Base-by-base conservation (phyloP, 1,140 invertebrate species). In the Hyposmocoma kahamanoa region DNA sequence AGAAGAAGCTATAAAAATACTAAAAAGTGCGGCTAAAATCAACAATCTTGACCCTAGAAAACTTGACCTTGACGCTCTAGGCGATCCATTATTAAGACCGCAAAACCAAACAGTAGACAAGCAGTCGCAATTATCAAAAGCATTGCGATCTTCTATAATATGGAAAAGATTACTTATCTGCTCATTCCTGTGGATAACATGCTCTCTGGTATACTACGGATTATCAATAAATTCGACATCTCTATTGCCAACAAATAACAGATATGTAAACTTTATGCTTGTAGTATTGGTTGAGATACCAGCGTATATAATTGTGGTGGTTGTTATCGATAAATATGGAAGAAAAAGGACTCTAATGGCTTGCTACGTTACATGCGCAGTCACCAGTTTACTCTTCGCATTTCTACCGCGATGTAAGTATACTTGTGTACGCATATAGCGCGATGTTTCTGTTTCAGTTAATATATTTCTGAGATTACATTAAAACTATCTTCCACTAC, bases 151-250 rank as follows among this genome's bases (percentile, higher is more conserved):
- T 0, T 80, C 81, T 41, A 88, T 89, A 15, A 89, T 91, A 49
- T 79, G 92, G 75, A 88, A 90, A 65, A 87, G 92, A 38, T 72
- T 94, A 32, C 56, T 91, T 1, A 90, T 90, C 19, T 91, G 92
- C 42, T 92, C 89, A 22, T 90, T 93, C 66, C 89, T 90, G 63
- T 95, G 91, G 92, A 84, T 92, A 34, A 91, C 91, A 0, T 91
- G 91, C 59, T 90, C 91, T 0, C 89, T 95, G 50, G 90, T 95
- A 2, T 96, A 95, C 65, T 96, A 95, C 62, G 95, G 94, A 1
- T 63, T 96, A 11, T 93, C 93, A 0, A 89, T 96, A n/a, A 95
- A 95, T 64, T 91, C 94, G 1, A 92, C 93, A 18, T 90, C 92
- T 20, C 80, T 96, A 17, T n/a, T n/a, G n/a, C n/a, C n/a, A n/a